Conservation (phyloP, 2,113 vertebrate genomes). For the Chamaetylas fuelleborni region DNA sequence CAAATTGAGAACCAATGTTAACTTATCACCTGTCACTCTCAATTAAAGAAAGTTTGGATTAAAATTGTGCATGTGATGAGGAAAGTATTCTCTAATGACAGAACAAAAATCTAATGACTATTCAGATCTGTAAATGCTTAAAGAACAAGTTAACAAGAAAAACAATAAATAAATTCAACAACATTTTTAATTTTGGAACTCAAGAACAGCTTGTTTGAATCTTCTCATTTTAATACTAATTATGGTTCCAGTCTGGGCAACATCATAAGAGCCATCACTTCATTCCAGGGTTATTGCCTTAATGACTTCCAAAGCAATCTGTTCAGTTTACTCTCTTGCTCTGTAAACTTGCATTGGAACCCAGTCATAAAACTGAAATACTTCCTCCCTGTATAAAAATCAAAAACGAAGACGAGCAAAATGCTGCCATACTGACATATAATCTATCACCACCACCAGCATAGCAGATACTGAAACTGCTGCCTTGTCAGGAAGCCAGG, state of each 20-base stretch:
- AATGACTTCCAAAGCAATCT: background rate
- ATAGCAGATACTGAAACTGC: background rate
- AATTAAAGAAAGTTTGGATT: background rate
- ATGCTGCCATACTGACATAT: background rate
- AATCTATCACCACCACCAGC: background rate
- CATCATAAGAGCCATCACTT: background rate
- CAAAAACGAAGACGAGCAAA: background rate
- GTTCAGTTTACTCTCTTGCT: background rate
- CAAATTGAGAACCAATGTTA: constrained; percentile 40
- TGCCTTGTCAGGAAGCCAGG: background rate
- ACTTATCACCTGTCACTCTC: background rate
- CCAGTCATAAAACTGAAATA: background rate
- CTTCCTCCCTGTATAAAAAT: background rate
- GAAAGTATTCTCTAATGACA: background rate
- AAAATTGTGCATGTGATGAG: background rate
- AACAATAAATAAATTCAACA: background rate
- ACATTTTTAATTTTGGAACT: background rate
- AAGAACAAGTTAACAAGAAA: background rate
- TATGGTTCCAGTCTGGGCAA: background rate
- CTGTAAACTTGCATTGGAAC: background rate
- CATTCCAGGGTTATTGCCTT: background rate
- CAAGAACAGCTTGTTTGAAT: background rate
- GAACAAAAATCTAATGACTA: background rate
- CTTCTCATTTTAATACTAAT: background rate
- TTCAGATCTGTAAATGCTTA: background rate